These are phyloP conservation scores for Aptenodytes patagonicus DNA, from an alignment of 2,113 vertebrate genomes.

Conservation along the genomic window DNA sequence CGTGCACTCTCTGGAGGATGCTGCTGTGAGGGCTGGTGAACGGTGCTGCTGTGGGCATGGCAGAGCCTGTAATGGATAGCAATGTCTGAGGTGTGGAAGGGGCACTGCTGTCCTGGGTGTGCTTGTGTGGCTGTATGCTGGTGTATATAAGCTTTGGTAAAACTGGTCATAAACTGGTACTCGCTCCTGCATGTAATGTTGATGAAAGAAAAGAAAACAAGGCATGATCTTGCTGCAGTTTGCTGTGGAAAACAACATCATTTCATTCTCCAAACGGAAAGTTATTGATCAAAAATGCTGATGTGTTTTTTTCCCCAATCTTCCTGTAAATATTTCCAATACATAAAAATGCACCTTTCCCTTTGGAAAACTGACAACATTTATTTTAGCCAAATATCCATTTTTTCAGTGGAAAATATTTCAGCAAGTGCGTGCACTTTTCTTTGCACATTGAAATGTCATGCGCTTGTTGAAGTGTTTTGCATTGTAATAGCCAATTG, in stretches of 20 bases:
- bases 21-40: background rate
- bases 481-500: background rate
- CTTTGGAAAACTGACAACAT: background rate
- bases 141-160: background rate
- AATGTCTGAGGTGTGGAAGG: background rate
- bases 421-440: background rate
- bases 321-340: background rate
- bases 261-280: background rate
- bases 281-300: background rate
- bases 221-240: background rate
- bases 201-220: background rate
- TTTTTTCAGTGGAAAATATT: background rate
- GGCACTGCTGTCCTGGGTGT: background rate
- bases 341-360: background rate
- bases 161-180: background rate
- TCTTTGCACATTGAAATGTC: background rate
- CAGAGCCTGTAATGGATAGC: background rate
- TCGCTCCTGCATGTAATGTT: background rate
- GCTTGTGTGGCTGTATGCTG: background rate
- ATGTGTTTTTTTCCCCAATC: no score
- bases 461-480: background rate
- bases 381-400: background rate
- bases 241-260: background rate
- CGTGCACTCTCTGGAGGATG: background rate
- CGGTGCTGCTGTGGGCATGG: background rate